Base-by-base conservation (phyloP, 1,140 invertebrate genomes). In the Nomia melanderi region DNA sequence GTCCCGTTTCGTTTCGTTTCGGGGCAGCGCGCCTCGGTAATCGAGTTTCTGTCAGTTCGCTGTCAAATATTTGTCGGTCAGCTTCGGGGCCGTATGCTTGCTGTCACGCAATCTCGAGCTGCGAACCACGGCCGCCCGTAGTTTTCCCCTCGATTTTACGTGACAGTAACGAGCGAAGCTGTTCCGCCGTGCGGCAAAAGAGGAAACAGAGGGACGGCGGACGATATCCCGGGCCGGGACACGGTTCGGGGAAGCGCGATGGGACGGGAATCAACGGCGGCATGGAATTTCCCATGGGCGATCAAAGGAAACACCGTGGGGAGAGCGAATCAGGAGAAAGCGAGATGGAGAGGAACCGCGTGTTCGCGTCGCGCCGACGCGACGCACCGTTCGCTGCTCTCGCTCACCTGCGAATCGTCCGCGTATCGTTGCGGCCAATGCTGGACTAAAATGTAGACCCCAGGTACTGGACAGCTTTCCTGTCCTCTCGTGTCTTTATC, bases 361-460 rank as follows among this genome's bases (percentile, higher is more conserved):
- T 77, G 74, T 64, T 69, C 57, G 47, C 53, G 39, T 59, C 73
- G 78, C 77, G 77, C 77, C 77, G 78, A 80, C 73, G 73, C 78
- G 78, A 70, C 74, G 60, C 78, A 67, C 69, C 44, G 47, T 72
- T 65, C 27, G 33, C 70, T 33, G 59, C 44, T 63, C 67, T 63
- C 67, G 50, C 76, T 84, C 73, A 84, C 82, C 82, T 83, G 69
- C 66, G 71, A 56, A 66, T 73, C 64, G 72, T 74, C 73, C 78
- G 78, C 73, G 77, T 77, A 67, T 80, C 63, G 25, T 77, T 53
- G 71, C 78, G 80, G 31, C 66, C 60, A 76, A 60, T 50, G 62
- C 25, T 64, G 56, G 77, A 78, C 67, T 62, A 59, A 79, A 57
- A 76, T 77, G 56, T 69, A 74, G 64, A n/a, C 29, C 33, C 59